Percentiles rank a stretch among this genome's conserved stretches.
These are phyloP conservation scores for Wiebesia pumilae DNA, from an alignment of 1,140 invertebrate genomes.

Conservation along the genomic window DNA sequence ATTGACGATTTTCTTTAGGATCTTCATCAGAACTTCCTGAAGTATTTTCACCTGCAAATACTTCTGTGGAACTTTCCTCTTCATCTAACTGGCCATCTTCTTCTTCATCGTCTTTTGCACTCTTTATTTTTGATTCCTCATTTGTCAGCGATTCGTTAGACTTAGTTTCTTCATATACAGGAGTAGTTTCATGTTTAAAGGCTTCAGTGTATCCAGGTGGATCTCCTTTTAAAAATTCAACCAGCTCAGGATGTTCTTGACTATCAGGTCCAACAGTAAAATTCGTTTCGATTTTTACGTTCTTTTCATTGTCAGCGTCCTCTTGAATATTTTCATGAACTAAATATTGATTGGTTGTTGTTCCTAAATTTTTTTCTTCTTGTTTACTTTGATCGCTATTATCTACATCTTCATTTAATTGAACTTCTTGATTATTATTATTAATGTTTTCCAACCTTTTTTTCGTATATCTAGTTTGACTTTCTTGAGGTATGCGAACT, in stretches of 20 bases:
- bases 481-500: constrained; percentile 28
- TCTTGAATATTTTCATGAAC: constrained; percentile 54
- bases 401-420: neutral
- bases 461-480: constrained; percentile 11
- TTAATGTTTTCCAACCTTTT: neutral
- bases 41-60: neutral
- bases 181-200: constrained; percentile 52
- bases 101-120: neutral
- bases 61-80: constrained; percentile 36
- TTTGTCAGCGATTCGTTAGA: constrained; percentile 29
- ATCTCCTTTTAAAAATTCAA: constrained; percentile 54
- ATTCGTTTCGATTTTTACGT: constrained; percentile 54
- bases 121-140: neutral
- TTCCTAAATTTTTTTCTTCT: constrained; percentile 34
- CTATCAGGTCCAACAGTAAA: constrained; percentile 44
- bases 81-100: constrained; percentile 32
- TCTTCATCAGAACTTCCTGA: constrained; percentile 48
- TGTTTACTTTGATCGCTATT: constrained; percentile 7
- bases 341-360: constrained; percentile 56
- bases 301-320: constrained; percentile 20
- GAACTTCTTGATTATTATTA: neutral
- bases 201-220: constrained; percentile 56
- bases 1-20: neutral
- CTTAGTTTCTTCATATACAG: constrained; percentile 41
- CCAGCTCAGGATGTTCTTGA: constrained; percentile 35